Conservation (phyloP, 2,888 invertebrate genomes). For the Drosophila peninsularis region DNA sequence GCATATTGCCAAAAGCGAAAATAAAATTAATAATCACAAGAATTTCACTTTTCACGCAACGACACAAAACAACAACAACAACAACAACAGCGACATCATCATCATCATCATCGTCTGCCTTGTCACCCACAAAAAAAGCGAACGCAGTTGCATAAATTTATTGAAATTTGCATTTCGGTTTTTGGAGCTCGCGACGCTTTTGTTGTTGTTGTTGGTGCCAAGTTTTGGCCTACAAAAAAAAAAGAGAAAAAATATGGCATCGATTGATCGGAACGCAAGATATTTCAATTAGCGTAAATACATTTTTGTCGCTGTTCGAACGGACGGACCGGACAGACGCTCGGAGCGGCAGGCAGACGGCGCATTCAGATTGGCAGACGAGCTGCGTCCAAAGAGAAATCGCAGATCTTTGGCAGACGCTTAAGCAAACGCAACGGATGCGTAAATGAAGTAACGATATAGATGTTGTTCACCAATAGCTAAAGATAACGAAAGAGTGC, state of each 20-base stretch:
- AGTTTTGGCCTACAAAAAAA: conserved; percentile 69
- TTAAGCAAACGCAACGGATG: conserved; percentile 43
- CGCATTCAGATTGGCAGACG: conserved; percentile 31
- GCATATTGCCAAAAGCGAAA: conserved; percentile 73
- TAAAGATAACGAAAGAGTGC: conserved; percentile 25
- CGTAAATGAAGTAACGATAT: conserved; percentile 54
- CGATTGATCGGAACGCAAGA: conserved; percentile 80
- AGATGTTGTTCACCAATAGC: conserved; percentile 34
- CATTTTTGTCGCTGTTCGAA: conserved; percentile 74
- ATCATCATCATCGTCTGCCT: conserved; percentile 56
- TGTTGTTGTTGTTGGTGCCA: conserved; percentile 31
- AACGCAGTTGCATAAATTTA: conserved; percentile 79
- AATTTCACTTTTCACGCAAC: conserved; percentile 79
- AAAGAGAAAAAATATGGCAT: conserved; percentile 71
- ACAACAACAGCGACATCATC: conserved; percentile 30
- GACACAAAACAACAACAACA: conserved; percentile 55
- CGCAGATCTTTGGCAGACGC: conserved; percentile 44
- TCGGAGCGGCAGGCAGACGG: conserved; percentile 5
- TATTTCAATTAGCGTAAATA: conserved; percentile 81
- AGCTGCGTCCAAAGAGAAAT: conserved; percentile 64
- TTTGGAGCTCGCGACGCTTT: conserved; percentile 47
- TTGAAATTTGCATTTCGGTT: conserved; percentile 77
- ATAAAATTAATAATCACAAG: conserved; percentile 81
- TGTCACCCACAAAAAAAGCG: conserved; percentile 73
- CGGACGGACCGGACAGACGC: conserved; percentile 36